phyloP scores from a whole-genome alignment of 2,797 vertebrate species.

The Sebastiscus albofasciatus region DNA sequence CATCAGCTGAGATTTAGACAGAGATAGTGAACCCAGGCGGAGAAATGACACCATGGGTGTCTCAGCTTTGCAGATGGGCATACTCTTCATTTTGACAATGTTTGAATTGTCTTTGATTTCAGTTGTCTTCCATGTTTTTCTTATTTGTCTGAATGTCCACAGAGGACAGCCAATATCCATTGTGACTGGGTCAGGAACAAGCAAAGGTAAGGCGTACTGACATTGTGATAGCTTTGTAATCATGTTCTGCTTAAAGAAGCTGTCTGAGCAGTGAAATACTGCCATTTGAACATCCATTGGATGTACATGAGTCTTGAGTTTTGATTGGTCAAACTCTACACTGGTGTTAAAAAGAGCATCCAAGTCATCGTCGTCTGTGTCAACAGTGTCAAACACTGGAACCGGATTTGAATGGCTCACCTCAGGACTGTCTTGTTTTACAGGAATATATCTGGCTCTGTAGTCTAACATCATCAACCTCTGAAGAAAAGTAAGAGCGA shows the following conservation, averaged over 20 bases:
- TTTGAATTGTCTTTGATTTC: conserved; percentile 1
- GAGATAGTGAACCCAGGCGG: conserved; percentile 72
- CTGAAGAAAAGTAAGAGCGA: conserved; percentile 60
- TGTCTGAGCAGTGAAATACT: conserved; percentile 79
- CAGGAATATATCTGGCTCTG: too few species aligned
- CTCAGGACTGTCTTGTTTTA: too few species aligned
- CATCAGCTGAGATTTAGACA: conserved; percentile 79
- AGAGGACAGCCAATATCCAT: conserved; percentile 71
- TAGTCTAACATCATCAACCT: too few species aligned
- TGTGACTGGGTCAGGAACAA: conserved; percentile 76
- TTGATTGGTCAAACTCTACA: fast-evolving
- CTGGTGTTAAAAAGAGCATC: background rate
- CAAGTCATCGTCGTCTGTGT: background rate
- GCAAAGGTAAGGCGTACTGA: conserved; percentile 83
- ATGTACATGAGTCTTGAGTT: conserved; percentile 56
- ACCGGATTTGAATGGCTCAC: too few species aligned
- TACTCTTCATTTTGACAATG: conserved; percentile 26
- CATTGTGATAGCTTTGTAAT: conserved; percentile 73
- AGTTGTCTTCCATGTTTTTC: conserved; percentile 70
- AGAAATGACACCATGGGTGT: conserved; percentile 79
- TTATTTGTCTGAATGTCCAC: conserved; percentile 75
- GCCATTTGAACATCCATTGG: conserved; percentile 84
- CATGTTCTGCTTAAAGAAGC: conserved; percentile 78
- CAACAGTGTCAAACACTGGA: too few species aligned
- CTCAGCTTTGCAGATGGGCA: conserved; percentile 63